Conservation (phyloP, 2,797 vertebrate species). For the Etheostoma perlongum region DNA sequence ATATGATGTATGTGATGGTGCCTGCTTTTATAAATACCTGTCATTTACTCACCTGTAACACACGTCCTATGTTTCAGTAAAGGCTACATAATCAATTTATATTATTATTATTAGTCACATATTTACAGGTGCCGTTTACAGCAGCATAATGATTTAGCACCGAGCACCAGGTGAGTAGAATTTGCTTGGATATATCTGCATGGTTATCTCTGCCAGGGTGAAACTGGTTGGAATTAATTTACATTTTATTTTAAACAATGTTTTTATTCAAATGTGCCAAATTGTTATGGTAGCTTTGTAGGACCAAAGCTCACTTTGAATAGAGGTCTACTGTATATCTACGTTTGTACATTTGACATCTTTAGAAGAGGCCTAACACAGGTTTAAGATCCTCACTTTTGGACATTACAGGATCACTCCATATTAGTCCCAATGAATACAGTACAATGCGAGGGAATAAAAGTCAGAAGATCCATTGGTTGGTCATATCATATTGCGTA, state of each 20-base stretch:
- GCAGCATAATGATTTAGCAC: neutral
- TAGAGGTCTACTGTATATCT: neutral
- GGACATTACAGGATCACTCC: neutral
- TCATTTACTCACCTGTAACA: slow-evolving; percentile 39
- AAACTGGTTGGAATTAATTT: neutral
- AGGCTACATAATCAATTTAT: neutral
- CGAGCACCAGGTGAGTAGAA: neutral
- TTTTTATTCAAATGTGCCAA: slow-evolving; percentile 4
- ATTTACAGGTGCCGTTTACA: slow-evolving; percentile 10
- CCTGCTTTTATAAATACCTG: slow-evolving; percentile 68
- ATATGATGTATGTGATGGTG: slow-evolving; percentile 64
- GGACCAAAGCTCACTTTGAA: neutral
- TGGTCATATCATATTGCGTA: neutral
- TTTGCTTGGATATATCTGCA: neutral
- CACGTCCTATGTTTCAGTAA: slow-evolving; percentile 1
- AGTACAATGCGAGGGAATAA: slow-evolving; percentile 10
- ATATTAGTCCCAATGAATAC: neutral
- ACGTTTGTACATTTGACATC: neutral
- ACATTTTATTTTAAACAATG: neutral
- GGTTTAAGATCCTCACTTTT: neutral
- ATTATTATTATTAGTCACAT: neutral
- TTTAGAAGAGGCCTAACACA: neutral
- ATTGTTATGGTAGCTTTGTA: neutral
- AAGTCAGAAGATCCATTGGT: neutral
- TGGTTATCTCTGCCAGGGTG: neutral